Conservation (phyloP, 1,140 invertebrate genomes). For the Diorhabda sublineata region DNA sequence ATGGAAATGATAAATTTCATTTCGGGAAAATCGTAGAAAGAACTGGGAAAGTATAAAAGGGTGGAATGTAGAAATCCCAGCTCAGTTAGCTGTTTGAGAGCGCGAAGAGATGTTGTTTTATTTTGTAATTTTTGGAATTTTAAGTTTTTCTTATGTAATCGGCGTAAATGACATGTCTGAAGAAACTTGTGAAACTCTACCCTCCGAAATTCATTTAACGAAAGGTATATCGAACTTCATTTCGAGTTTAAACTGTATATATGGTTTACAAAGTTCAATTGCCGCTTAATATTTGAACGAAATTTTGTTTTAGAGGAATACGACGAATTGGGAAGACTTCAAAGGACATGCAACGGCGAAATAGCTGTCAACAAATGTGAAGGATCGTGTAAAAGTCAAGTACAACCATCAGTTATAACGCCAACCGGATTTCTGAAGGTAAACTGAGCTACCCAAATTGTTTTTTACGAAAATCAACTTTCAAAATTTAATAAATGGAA, state of each 20-base stretch:
- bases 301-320: slow-evolving; percentile 69
- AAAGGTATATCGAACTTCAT: slow-evolving; percentile 55
- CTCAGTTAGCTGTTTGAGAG: slow-evolving; percentile 9
- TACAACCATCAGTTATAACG: slow-evolving; percentile 82
- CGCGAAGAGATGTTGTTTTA: slow-evolving; percentile 21
- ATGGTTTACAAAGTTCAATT: neutral
- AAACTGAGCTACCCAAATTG: neutral
- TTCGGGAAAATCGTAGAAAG: neutral
- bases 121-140: slow-evolving; percentile 20
- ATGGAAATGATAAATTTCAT: too few relatives aligned
- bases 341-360: slow-evolving; percentile 82
- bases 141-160: slow-evolving; percentile 26
- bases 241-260: slow-evolving; percentile 5
- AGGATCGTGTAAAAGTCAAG: slow-evolving; percentile 83
- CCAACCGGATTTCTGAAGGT: slow-evolving; percentile 88
- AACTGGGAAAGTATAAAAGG: slow-evolving; percentile 12
- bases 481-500: too few relatives aligned
- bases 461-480: too few relatives aligned
- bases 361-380: slow-evolving; percentile 85
- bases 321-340: slow-evolving; percentile 72
- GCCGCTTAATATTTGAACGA: neutral
- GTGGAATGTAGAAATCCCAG: neutral
- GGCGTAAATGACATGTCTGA: slow-evolving; percentile 44
- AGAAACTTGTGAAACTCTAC: slow-evolving; percentile 72
- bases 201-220: slow-evolving; percentile 73